A percentile compares a stretch with the other conserved stretches of the same genome.
Conservation (phyloP, 2,797 vertebrate species). For the Microhierax caerulescens region DNA sequence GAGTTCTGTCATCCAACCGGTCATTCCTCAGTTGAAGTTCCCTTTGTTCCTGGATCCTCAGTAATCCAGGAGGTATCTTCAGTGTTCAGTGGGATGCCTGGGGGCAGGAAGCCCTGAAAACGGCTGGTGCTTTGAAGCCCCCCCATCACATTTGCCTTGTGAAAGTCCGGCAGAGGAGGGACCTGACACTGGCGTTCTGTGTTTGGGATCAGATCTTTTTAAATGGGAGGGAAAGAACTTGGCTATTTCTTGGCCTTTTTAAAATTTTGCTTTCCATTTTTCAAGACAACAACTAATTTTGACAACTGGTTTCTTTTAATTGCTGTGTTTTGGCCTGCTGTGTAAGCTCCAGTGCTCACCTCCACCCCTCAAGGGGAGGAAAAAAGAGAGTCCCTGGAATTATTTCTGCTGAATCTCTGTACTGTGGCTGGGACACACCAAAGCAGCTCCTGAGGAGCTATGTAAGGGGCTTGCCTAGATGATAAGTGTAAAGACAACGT, state of each 20-base stretch:
- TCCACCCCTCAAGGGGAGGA: no score
- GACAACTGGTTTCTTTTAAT: background rate
- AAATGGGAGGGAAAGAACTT: background rate
- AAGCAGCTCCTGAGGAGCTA: background rate
- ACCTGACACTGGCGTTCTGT: rapidly evolving
- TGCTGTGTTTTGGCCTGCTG: background rate
- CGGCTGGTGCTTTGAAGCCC: background rate
- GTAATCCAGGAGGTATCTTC: background rate
- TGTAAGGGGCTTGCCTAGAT: background rate
- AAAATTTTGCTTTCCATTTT: background rate
- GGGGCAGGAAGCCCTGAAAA: background rate
- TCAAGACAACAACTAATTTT: background rate
- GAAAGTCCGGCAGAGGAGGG: background rate
- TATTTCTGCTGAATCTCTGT: background rate
- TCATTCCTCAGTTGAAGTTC: background rate
- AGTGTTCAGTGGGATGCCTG: background rate
- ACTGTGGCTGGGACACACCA: background rate
- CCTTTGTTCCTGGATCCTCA: background rate
- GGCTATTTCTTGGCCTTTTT: background rate
- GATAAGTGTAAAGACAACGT: background rate
- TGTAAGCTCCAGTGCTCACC: background rate
- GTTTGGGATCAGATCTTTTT: background rate
- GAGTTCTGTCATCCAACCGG: rapidly evolving
- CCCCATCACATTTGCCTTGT: background rate
- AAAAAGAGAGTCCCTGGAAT: background rate